Base-by-base conservation (phyloP, 2,113 vertebrate genomes). In the Procavia capensis region DNA sequence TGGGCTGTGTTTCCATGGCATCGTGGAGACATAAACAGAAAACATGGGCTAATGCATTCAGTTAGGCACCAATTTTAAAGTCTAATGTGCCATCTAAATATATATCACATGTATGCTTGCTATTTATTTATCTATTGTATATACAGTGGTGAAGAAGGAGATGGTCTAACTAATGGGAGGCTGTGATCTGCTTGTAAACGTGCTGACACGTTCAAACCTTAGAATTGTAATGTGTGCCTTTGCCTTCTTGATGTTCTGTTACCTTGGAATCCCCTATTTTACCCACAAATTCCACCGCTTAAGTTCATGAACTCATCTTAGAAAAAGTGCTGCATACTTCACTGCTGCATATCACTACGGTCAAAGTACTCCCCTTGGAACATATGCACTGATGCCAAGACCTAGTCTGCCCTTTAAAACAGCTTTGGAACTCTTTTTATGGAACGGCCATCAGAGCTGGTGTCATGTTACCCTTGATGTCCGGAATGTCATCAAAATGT, bases 11-110 rank as follows among this genome's bases (percentile, higher is more conserved):
- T 98, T 98, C 98, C 98, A 98, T 98, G 98, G 98, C 98, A 98
- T 98, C 96, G 91, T 94, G 97, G 98, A 98, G 98, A 98, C 97
- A 98, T 98, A 98, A 99, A 98, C 98, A 98, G 98, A 98, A 98
- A 98, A 98, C 97, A 98, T 57, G 34, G 97, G 97, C 97, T 98
- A 98, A 98, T 98, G 98, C 94, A 98, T 98, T 98, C 98, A 97
- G 97, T 98, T 98, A 98, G 98, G 97, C 92, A 91, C 85, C 95
- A 96, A 98, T 98, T 99, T 98, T 98, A 98, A 99, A 98, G 98
- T 98, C 98, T 98, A 98, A 98, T 98, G 96, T 95, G 96, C 64
- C 79, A 96, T 98, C 98, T 98, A 98, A 98, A 98, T 98, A 98
- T 98, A 98, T 98, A 98, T 97, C 96, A 98, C 96, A 98, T 97